phyloP scores from a whole-genome alignment of 2,113 vertebrate species.

The Panthera leo region DNA sequence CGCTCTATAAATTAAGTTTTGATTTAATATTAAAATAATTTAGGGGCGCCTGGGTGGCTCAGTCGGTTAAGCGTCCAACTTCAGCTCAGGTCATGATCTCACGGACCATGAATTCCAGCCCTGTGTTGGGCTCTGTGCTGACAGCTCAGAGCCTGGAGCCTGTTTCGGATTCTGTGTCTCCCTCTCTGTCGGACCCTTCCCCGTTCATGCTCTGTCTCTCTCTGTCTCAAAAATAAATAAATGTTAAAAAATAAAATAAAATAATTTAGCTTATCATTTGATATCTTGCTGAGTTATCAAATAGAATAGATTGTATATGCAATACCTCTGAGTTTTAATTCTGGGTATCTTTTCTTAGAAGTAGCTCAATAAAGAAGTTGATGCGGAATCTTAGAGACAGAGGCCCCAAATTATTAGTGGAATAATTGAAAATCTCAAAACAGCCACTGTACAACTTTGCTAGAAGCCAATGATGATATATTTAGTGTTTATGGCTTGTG shows the following conservation, averaged over 20 bases:
- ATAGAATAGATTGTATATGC: neutral
- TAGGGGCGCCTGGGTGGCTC: neutral
- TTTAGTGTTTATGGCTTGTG: neutral
- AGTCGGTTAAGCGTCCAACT: too few relatives aligned
- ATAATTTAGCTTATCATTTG: neutral
- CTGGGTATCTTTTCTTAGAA: neutral
- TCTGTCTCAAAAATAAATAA: too few relatives aligned
- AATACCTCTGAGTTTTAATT: neutral
- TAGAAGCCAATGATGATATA: neutral
- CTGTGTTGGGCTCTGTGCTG: too few relatives aligned
- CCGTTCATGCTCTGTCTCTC: too few relatives aligned
- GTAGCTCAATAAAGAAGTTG: neutral
- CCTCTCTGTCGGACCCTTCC: too few relatives aligned
- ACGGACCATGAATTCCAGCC: too few relatives aligned
- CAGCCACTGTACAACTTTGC: neutral
- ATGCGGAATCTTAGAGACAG: neutral
- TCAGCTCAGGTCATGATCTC: too few relatives aligned
- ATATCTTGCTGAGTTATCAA: neutral
- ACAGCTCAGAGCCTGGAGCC: too few relatives aligned
- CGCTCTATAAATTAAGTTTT: neutral
- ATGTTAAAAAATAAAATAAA: neutral
- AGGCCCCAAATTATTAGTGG: neutral
- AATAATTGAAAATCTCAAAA: neutral
- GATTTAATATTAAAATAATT: neutral
- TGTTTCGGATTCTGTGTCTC: too few relatives aligned